Conservation (phyloP, 2,113 vertebrate species). For the Oryzias curvinotus region DNA sequence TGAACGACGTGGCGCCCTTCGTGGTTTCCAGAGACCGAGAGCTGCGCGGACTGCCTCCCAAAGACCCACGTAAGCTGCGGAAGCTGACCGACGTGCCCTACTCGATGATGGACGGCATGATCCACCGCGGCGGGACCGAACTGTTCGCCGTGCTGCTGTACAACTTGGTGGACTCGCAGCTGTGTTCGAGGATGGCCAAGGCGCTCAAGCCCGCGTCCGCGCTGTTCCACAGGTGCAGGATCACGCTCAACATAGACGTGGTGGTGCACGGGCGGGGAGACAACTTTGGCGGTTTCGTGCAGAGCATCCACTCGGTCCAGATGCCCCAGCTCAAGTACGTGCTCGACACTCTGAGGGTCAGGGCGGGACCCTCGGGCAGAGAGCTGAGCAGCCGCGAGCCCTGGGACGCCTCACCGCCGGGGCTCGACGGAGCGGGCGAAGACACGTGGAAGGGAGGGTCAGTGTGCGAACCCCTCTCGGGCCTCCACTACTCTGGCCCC, state of each 20-base stretch:
- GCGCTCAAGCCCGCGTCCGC: not conserved
- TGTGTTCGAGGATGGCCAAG: conserved; percentile 6
- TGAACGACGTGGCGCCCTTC: conserved; percentile 4
- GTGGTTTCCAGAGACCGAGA: not conserved
- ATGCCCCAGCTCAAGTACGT: conserved; percentile 18
- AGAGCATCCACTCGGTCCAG: conserved; percentile 20
- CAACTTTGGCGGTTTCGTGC: not conserved
- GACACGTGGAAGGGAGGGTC: not conserved
- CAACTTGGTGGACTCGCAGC: conserved; percentile 22
- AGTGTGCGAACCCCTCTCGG: conserved; percentile 5
- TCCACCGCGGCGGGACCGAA: rapidly evolving
- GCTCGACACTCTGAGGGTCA: conserved; percentile 3
- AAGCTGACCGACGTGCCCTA: not conserved
- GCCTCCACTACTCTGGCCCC: not conserved
- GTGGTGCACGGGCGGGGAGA: conserved; percentile 21
- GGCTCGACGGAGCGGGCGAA: no score
- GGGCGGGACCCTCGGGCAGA: not conserved
- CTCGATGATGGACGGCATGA: conserved; percentile 9
- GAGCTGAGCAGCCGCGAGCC: not conserved
- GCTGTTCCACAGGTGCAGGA: conserved; percentile 15
- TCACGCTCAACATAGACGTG: conserved; percentile 15
- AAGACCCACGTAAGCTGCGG: not conserved
- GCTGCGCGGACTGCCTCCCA: not conserved
- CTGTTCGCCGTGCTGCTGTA: conserved; percentile 14
- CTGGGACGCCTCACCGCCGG: not conserved